Evolutionary conservation across 2,888 invertebrate species (phyloP), one percentile per base, ranked within the genome.

Genomic region (Ochropacha duplaris): DNA sequence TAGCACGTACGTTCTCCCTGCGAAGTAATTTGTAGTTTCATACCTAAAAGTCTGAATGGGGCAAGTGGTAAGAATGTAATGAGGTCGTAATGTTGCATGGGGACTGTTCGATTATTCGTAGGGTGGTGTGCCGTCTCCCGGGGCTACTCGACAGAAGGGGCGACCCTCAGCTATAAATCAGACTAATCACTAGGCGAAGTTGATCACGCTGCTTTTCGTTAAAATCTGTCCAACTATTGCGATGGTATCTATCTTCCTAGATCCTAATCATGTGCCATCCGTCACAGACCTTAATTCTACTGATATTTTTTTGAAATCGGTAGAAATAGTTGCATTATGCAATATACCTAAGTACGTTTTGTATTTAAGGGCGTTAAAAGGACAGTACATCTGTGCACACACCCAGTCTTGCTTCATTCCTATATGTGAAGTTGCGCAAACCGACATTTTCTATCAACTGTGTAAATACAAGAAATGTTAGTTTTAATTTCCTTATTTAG

Each of bases 321-420:
- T 9, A 44, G 44, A n/a, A 36, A 4, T 36, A 1, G 14, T 4
- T 36, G 0, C 36, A n/a, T n/a, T 36, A 36, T 36, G n/a, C n/a
- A n/a, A 36, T 5, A 5, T 31, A 31, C 5, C 28, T 2, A 34
- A 1, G 36, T 36, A 36, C 36, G n/a, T 56, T 28, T 60, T 60
- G 49, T 62, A 31, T 57, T 50, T 51, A 65, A 61, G 66, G 61
- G 63, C 65, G 69, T 66, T 68, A 71, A 76, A 70, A 73, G 74
- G 73, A 77, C 70, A 74, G 73, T 78, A 70, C 83, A 84, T 79
- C 84, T 86, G 84, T 81, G 81, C 75, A 83, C 83, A 87, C 85
- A 87, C 78, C 76, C 66, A 74, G 60, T 61, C 68, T 87, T 86
- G 81, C 84, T 79, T 79, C 78, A 86, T 64, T 61, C 66, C 68